phyloP scores from a whole-genome alignment of 1,140 invertebrate species.

The Bombyx mandarina region DNA sequence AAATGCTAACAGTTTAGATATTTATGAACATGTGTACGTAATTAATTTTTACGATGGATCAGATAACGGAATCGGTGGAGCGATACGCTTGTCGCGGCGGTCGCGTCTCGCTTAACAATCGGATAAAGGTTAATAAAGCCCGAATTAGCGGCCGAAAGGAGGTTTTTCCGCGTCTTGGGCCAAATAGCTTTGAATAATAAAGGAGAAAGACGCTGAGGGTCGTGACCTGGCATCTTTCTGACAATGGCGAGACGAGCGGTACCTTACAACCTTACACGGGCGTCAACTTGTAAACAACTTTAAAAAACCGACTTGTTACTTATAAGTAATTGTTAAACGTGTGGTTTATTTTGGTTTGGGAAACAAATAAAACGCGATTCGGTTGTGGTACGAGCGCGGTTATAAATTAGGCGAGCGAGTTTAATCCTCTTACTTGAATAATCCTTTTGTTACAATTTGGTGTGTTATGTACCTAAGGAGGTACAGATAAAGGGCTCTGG shows the following conservation, averaged over 20 bases:
- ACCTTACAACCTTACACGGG: constrained; percentile 3
- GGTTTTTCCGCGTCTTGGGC: constrained; percentile 17
- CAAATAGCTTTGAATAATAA: constrained; percentile 12
- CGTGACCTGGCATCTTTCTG: constrained; percentile 11
- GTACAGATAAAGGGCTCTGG: constrained; percentile 24
- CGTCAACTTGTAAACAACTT: constrained; percentile 28
- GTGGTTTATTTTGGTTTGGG: constrained; percentile 9
- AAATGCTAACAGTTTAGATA: constrained; percentile 57
- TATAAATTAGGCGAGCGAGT: constrained; percentile 34
- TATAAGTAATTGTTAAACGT: neutral
- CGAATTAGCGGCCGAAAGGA: constrained; percentile 23
- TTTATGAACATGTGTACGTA: constrained; percentile 66
- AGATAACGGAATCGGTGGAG: constrained; percentile 47
- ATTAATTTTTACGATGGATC: constrained; percentile 68
- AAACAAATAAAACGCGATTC: constrained; percentile 24
- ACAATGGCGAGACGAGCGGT: constrained; percentile 19
- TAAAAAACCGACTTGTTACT: constrained; percentile 4
- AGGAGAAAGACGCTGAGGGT: constrained; percentile 16
- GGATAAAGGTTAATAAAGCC: constrained; percentile 44
- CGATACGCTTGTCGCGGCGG: constrained; percentile 43
- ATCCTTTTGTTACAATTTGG: constrained; percentile 39
- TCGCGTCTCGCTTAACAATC: constrained; percentile 22
- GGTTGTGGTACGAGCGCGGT: constrained; percentile 16
- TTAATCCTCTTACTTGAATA: constrained; percentile 36
- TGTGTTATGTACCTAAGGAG: constrained; percentile 16